Conservation (phyloP, 2,888 invertebrate genomes). For the Nemapogon koenigi region DNA sequence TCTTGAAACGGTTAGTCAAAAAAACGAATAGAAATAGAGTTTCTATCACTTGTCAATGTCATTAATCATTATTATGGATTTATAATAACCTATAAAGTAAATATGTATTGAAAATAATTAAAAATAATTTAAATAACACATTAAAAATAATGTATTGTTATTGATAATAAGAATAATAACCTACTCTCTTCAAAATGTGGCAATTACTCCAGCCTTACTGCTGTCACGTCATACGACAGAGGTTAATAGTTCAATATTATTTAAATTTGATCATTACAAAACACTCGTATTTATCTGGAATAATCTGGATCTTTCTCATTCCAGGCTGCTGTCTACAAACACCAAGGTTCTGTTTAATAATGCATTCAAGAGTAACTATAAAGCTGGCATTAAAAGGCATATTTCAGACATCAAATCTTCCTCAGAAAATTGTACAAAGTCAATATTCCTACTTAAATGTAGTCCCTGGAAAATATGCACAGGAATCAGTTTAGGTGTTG, state of each 20-base stretch:
- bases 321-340: slow-evolving; percentile 37
- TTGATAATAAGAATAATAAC: no score
- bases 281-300: slow-evolving; percentile 1
- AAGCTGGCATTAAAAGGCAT: slow-evolving; percentile 31
- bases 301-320: slow-evolving; percentile 19
- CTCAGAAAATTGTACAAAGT: slow-evolving; percentile 32
- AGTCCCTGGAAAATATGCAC: slow-evolving; percentile 54
- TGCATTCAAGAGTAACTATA: slow-evolving; percentile 35
- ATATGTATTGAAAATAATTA: no score
- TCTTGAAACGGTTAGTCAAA: no score
- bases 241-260: slow-evolving; percentile 27
- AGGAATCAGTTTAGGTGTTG: slow-evolving; percentile 49
- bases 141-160: no score
- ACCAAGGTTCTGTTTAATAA: slow-evolving; percentile 32
- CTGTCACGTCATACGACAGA: slow-evolving; percentile 35
- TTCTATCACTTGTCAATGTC: no score
- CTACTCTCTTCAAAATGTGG: slow-evolving; percentile 52
- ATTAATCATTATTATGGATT: no score
- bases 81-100: no score
- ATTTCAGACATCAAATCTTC: slow-evolving; percentile 31
- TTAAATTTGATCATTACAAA: slow-evolving; percentile 6
- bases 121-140: no score
- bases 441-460: slow-evolving; percentile 29
- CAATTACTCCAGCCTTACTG: slow-evolving; percentile 42
- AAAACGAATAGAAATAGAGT: no score